phyloP scores from a whole-genome alignment of 1,140 invertebrate species.

The Pogonomyrmex barbatus region DNA sequence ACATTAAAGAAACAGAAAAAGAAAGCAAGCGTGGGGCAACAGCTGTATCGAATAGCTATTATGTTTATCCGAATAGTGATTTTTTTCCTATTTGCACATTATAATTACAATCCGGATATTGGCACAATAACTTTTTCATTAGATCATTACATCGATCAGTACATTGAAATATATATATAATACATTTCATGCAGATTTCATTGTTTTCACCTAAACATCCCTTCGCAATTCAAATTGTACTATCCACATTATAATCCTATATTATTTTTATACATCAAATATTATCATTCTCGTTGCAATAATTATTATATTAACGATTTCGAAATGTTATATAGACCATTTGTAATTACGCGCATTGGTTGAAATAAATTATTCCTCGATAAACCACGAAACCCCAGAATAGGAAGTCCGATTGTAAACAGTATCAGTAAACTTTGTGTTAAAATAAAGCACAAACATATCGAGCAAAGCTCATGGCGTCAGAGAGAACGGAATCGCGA shows the following conservation, averaged over 20 bases:
- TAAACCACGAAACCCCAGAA: background rate
- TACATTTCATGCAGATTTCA: background rate
- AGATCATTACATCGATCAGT: background rate
- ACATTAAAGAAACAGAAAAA: background rate
- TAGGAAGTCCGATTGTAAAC: background rate
- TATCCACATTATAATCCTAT: background rate
- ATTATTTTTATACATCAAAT: conserved; percentile 1
- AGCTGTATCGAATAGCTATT: conserved; percentile 17
- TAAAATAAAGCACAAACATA: conserved; percentile 1
- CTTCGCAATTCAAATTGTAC: background rate
- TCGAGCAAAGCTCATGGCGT: background rate
- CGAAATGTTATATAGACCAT: background rate
- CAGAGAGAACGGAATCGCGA: conserved; percentile 5
- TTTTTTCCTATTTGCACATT: conserved; percentile 25
- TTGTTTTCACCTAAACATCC: background rate
- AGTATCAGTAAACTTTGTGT: background rate
- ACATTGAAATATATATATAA: background rate
- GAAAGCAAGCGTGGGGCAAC: background rate
- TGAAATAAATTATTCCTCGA: conserved; percentile 27
- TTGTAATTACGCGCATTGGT: conserved; percentile 34
- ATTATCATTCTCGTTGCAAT: background rate
- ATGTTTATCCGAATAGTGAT: background rate
- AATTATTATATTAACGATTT: conserved; percentile 22
- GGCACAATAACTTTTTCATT: conserved; percentile 15
- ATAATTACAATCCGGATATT: conserved; percentile 24